Percentiles rank a stretch among this genome's conserved stretches.
Evolutionary conservation across 1,140 invertebrate species (phyloP).

Genomic region (Bombus breviceps): DNA sequence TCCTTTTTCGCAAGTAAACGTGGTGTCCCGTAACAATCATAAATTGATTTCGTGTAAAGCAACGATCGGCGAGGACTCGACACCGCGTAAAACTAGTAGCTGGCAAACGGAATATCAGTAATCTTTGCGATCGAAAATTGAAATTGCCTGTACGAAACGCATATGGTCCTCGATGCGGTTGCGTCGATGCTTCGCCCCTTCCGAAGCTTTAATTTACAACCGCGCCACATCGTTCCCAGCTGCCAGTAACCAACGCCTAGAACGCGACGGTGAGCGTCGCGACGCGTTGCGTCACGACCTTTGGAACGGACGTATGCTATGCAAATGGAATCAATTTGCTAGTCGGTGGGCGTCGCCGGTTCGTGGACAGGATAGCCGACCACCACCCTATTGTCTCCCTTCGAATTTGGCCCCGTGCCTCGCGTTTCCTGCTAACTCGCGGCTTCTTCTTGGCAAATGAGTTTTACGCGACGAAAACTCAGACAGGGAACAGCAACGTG

Average conservation of each 20-base stretch:
- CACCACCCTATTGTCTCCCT: conserved; percentile 28
- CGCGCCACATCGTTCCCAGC: no score
- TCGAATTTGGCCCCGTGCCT: conserved; percentile 34
- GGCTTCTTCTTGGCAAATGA: neutral
- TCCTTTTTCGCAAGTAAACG: no score
- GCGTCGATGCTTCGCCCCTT: no score
- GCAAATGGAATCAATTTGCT: conserved; percentile 69
- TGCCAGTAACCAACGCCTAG: neutral
- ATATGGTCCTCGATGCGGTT: no score
- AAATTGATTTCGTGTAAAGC: no score
- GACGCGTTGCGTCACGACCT: conserved; percentile 34
- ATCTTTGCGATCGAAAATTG: no score
- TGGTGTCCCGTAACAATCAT: no score
- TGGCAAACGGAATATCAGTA: no score
- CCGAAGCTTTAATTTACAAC: no score
- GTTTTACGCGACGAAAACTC: neutral
- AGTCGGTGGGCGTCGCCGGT: conserved; percentile 46
- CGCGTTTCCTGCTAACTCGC: neutral
- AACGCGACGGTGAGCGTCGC: neutral
- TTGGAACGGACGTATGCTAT: conserved; percentile 56
- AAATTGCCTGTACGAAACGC: no score
- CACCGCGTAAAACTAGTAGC: fast-evolving
- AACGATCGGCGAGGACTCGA: no score
- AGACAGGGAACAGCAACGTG: no score
- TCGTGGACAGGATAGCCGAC: conserved; percentile 19